Evolutionary conservation across 1,140 invertebrate genomes (phyloP), one percentile per base, ranked within the genome.

Genomic region (Caenorhabditis remanei): DNA sequence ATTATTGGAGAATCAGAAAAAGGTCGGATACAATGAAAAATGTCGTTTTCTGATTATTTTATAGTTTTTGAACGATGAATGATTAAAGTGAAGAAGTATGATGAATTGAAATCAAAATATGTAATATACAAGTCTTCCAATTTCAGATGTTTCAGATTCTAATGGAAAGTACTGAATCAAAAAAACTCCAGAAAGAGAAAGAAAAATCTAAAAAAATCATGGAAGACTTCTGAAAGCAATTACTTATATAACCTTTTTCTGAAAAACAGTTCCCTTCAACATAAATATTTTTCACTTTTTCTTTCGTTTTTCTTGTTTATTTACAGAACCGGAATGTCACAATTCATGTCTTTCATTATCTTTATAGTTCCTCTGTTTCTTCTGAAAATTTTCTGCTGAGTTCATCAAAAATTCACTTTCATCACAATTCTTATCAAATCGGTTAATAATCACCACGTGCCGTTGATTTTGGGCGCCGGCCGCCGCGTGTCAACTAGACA

Each of bases 341-440:
- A 53, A 53, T 13, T 13, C 41, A 50, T 8, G 9, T n/a, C 8
- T 71, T 50, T 79, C 0, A 7, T 50, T 50, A 79, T 50, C 71
- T 50, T 79, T 53, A 11, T 79, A 24, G n/a, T 71, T 8, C 24
- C 11, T 16, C 50, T 14, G 16, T 21, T 21, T 24, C 13, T 53
- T 24, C 46, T 48, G 2, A 79, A 79, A 48, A 32, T 32, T 32
- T n/a, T 50, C 46, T 50, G 71, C 46, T 79, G 71, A 79, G 71
- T 53, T 79, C 71, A 79, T 79, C 71, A 79, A 50, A 24, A 79
- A 46, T 79, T 79, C 71, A 48, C 71, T 79, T 79, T 79, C 71
- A 79, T 79, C 71, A 79, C 71, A 79, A 71, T 58, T n/a, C 21
- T 32, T 63, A 6, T 53, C 8, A 19, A 46, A 50, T 79, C 46